phyloP scores from a whole-genome alignment of 2,888 invertebrate genomes.

The Apotomis capreana region DNA sequence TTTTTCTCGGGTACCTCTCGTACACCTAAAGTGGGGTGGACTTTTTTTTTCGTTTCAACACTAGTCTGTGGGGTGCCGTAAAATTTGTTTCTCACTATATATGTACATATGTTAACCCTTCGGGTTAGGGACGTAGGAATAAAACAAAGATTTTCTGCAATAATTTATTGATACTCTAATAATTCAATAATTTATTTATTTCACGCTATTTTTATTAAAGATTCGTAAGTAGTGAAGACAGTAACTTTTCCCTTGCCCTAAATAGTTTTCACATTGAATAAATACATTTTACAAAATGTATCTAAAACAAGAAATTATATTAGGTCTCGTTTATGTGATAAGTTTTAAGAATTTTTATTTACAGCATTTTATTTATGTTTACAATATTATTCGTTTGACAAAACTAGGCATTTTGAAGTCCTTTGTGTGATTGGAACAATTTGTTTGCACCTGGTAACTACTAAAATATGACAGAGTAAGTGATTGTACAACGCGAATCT shows the following conservation, averaged over 20 bases:
- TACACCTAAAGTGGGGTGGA: too few species aligned
- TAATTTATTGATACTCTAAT: conserved; percentile 81
- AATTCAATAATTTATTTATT: conserved; percentile 75
- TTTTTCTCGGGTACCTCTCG: too few species aligned
- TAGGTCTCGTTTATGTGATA: conserved; percentile 19
- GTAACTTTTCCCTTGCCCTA: conserved; percentile 58
- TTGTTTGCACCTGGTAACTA: not conserved
- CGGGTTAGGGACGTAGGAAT: conserved; percentile 42
- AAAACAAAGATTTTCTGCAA: conserved; percentile 63
- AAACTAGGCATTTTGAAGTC: conserved; percentile 20
- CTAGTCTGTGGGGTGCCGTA: too few species aligned
- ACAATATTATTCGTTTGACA: conserved; percentile 18
- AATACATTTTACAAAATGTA: conserved; percentile 44
- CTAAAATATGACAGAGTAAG: conserved; percentile 6
- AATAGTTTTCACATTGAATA: conserved; percentile 50
- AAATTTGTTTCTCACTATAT: too few species aligned
- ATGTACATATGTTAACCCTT: too few species aligned
- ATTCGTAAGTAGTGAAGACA: conserved; percentile 77
- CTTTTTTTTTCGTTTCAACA: too few species aligned
- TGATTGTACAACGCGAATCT: conserved; percentile 21
- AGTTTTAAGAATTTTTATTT: conserved; percentile 36
- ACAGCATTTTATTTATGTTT: conserved; percentile 35
- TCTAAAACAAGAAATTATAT: conserved; percentile 42
- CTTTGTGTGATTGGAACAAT: conserved; percentile 23
- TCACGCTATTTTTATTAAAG: conserved; percentile 69